Percentiles rank a stretch among this genome's conserved stretches.
Evolutionary conservation across 2,113 vertebrate species (phyloP).

Genomic region (Scolopax mira): DNA sequence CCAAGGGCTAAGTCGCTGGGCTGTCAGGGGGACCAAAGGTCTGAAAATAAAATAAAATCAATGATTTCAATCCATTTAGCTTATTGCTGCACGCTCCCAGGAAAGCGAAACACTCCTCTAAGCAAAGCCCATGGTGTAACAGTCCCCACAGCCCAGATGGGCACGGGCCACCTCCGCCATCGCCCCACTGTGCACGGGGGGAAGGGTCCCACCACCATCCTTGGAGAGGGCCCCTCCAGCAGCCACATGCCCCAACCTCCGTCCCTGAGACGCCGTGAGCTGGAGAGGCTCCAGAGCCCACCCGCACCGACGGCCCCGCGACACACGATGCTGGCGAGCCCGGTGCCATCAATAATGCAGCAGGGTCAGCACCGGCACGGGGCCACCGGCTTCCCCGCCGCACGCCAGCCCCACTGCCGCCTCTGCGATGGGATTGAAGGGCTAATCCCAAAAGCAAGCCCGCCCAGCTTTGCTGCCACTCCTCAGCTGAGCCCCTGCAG

Average conservation of each 20-base stretch:
- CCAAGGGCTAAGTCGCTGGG: background rate
- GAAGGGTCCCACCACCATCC: background rate
- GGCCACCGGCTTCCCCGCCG: background rate
- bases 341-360: slow-evolving; percentile 36
- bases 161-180: rapidly evolving
- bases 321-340: background rate
- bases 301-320: background rate
- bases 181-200: background rate
- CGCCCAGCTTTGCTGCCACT: rapidly evolving
- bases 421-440: background rate
- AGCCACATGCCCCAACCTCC: background rate
- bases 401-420: background rate
- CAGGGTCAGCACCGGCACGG: background rate
- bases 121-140: background rate
- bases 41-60: background rate
- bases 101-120: background rate
- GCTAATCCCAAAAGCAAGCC: rapidly evolving
- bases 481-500: background rate
- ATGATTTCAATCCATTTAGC: background rate
- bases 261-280: background rate
- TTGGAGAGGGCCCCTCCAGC: background rate
- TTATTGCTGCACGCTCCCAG: background rate
- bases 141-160: rapidly evolving
- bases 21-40: background rate
- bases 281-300: background rate